These are phyloP conservation scores for Clunio marinus DNA, from an alignment of 2,888 invertebrate genomes.

Conservation along the genomic window DNA sequence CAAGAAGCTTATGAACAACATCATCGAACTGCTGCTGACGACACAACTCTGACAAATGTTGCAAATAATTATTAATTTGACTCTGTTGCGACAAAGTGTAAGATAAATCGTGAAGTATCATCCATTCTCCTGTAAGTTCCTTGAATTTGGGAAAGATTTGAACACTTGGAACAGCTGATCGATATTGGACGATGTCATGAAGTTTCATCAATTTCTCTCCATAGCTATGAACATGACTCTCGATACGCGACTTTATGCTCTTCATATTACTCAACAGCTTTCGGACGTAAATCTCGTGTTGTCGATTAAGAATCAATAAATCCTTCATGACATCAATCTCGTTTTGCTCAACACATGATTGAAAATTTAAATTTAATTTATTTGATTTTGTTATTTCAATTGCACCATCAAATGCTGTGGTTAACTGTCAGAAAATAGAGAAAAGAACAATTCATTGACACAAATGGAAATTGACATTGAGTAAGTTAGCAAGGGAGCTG, in stretches of 20 bases:
- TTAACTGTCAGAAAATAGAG: constrained; percentile 16
- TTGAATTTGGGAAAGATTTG: constrained; percentile 79
- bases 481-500: too few relatives aligned
- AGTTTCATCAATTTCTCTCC: constrained; percentile 58
- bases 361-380: constrained; percentile 5
- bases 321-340: constrained; percentile 41
- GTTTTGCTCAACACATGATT: constrained; percentile 37
- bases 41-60: constrained; percentile 44
- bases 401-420: constrained; percentile 31
- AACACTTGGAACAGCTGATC: constrained; percentile 72
- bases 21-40: constrained; percentile 49
- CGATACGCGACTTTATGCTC: constrained; percentile 47
- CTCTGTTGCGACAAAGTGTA: constrained; percentile 62
- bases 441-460: neutral
- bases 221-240: constrained; percentile 47
- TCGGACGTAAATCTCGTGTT: constrained; percentile 41
- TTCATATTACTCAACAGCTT: constrained; percentile 42
- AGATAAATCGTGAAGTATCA: constrained; percentile 69
- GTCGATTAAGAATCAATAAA: constrained; percentile 41
- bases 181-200: constrained; percentile 66
- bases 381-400: constrained; percentile 18
- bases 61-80: constrained; percentile 54
- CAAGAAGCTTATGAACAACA: constrained; percentile 48
- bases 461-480: neutral
- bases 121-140: constrained; percentile 70